Percentiles rank a stretch among this genome's conserved stretches.
These are phyloP conservation scores for Belgica antarctica DNA, from an alignment of 2,888 invertebrate species.

Conservation along the genomic window DNA sequence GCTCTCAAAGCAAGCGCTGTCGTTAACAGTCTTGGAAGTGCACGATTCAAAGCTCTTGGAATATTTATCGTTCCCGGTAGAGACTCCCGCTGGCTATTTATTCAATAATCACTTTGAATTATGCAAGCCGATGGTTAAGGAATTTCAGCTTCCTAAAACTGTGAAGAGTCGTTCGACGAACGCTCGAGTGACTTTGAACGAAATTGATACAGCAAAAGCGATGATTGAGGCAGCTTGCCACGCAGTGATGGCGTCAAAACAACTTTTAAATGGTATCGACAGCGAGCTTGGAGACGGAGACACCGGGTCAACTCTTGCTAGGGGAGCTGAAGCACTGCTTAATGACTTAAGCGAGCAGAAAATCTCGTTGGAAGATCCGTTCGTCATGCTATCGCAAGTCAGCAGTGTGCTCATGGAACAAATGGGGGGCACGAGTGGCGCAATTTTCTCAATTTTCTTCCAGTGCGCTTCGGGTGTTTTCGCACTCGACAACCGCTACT, in stretches of 20 bases:
- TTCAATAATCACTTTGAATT: conserved; percentile 3
- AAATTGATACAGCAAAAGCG: conserved; percentile 2
- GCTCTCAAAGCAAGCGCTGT: conserved; percentile 74
- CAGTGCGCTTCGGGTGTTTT: conserved; percentile 62
- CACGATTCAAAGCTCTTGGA: conserved; percentile 50
- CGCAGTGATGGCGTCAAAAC: conserved; percentile 62
- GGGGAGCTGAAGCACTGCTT: conserved; percentile 56
- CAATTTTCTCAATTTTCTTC: conserved; percentile 73
- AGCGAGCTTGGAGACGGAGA: conserved; percentile 72
- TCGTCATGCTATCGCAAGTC: conserved; percentile 56
- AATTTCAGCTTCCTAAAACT: conserved; percentile 8
- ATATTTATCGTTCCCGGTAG: conserved; percentile 22
- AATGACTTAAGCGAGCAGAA: not conserved
- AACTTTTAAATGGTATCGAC: conserved; percentile 66
- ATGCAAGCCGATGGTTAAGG: not conserved
- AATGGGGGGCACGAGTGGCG: conserved; percentile 79
- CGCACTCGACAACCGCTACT: conserved; percentile 48
- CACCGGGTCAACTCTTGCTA: conserved; percentile 64
- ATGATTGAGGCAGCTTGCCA: conserved; percentile 48
- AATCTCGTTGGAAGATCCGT: conserved; percentile 50
- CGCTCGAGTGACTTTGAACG: not conserved
- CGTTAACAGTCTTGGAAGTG: conserved; percentile 67
- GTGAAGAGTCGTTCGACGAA: not conserved
- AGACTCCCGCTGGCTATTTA: not conserved
- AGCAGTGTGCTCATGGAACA: conserved; percentile 65